Base-by-base conservation (phyloP, 2,797 vertebrate species). In the Schizopygopsis pylzovi region DNA sequence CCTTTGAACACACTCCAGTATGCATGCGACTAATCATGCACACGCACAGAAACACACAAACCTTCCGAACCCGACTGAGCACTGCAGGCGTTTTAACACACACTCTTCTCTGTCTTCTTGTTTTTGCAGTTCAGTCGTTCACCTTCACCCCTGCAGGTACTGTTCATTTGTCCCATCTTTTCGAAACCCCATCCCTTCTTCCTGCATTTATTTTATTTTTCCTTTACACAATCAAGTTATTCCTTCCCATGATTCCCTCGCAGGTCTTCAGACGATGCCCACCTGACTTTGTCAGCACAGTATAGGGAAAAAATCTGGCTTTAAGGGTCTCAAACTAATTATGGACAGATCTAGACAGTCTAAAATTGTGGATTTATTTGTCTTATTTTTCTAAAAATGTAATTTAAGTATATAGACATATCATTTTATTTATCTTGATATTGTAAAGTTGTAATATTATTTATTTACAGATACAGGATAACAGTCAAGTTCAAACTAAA, bases 81-180 rank as follows among this genome's bases (percentile, higher is more conserved):
- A 90, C 91, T 72, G 91, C 92, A 94, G 92, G 90, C 94, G 94
- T 85, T 95, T 95, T 96, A 96, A 97, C 94, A 92, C 95, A 93
- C 89, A 94, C 95, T 90, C 83, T 95, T 96, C 92, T 96, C 96
- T 97, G 94, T 95, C 96, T 97, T 97, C 96, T 96, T 97, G 94
- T 97, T 97, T 97, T 98, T 97, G 94, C 95, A 97, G 96, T 97
- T 93, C 96, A 96, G 93, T 96, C 96, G 94, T 98, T 97, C 96
- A 96, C 96, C 94, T 97, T 98, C 97, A 97, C 96, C 93, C 95
- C 95, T 96, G 95, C 96, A 97, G 96, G 96, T 97, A 97, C 94
- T 96, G 95, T 97, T 96, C 95, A 95, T 96, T 96, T 96, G 94
- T 96, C 95, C 94, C 89, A 93, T 96, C 94, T 95, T 87, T 89